Conservation (phyloP, 1,140 invertebrate species). For the Lysiphlebus fabarum region DNA sequence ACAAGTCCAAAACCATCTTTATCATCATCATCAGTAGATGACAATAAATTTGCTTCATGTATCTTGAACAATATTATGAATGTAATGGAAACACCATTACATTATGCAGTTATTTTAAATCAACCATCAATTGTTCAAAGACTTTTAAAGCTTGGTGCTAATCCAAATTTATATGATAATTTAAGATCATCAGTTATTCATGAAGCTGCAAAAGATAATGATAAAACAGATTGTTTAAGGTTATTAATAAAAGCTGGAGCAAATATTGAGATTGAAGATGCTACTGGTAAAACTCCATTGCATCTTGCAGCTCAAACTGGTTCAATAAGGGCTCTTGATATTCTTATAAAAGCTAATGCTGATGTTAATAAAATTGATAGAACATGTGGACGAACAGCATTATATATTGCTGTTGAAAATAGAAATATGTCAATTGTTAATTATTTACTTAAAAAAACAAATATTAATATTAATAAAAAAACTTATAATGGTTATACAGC, state of each 20-base stretch:
- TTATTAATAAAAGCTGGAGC: constrained; percentile 30
- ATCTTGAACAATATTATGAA: constrained; percentile 29
- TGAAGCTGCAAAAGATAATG: constrained; percentile 46
- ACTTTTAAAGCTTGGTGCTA: constrained; percentile 50
- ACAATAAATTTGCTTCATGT: constrained; percentile 33
- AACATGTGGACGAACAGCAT: constrained; percentile 57
- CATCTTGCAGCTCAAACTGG: constrained; percentile 56
- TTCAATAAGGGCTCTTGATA: constrained; percentile 50
- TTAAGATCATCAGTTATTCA: constrained; percentile 56
- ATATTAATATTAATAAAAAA: constrained; percentile 43
- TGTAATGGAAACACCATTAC: constrained; percentile 47
- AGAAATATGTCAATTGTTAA: constrained; percentile 52
- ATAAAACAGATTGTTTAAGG: constrained; percentile 34
- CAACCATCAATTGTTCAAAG: constrained; percentile 45
- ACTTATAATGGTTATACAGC: constrained; percentile 49
- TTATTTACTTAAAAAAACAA: constrained; percentile 52
- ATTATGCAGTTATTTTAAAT: constrained; percentile 54
- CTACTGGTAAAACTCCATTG: constrained; percentile 55
- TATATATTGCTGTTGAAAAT: constrained; percentile 59
- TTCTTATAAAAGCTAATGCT: constrained; percentile 52
- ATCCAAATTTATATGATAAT: constrained; percentile 53
- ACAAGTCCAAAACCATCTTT: too few relatives aligned
- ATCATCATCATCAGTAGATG: background rate
- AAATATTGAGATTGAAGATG: constrained; percentile 33
- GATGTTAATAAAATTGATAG: constrained; percentile 54